Evolutionary conservation across 2,888 invertebrate genomes (phyloP), one percentile per base, ranked within the genome.

Genomic region (Pteria penguin): DNA sequence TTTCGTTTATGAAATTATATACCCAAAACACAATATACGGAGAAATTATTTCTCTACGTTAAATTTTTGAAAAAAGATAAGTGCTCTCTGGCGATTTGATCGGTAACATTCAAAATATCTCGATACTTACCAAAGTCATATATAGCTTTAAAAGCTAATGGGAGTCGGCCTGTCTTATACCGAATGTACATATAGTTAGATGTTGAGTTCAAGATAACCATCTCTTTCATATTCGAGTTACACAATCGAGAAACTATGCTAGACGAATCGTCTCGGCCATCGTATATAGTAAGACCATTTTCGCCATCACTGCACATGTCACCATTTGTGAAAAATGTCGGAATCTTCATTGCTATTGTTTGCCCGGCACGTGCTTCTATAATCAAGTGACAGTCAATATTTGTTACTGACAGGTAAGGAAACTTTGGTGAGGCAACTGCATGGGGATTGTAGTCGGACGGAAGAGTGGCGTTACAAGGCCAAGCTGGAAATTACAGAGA

Each of bases 401-500:
- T 74, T 58, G 67, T 75, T 14, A 84, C 74, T 0, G 82, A 79
- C 45, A 78, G 79, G 32, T 84, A 84, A 1, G 84, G 84, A 54
- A 80, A 84, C 32, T 78, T 76, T 3, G 79, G 81, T 0, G 84
- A 81, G 11, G 82, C 84, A 33, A 84, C 67, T 1, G 80, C 84
- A 11, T 76, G 73, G 3, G 84, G 84, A 4, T 76, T 73, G 55
- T 84, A 84, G 36, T 82, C 82, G 75, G 78, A 75, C 5, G 82
- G 78, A 26, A 84, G 73, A 8, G 81, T 81, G 5, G 80, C 84
- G 36, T 84, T 82, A 33, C 84, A 84, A 0, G 84, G 82, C 84
- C 84, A 84, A 14, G 81, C 84, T 84, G 74, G 18, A 71, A 72
- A n/a, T n/a, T n/a, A n/a, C n/a, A n/a, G n/a, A n/a, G n/a, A n/a